A percentile compares a stretch with the other conserved stretches of the same genome.
These are phyloP conservation scores for Halocynthia aurantium DNA, from an alignment of 23 tunicate genomes.

Conservation along the genomic window DNA sequence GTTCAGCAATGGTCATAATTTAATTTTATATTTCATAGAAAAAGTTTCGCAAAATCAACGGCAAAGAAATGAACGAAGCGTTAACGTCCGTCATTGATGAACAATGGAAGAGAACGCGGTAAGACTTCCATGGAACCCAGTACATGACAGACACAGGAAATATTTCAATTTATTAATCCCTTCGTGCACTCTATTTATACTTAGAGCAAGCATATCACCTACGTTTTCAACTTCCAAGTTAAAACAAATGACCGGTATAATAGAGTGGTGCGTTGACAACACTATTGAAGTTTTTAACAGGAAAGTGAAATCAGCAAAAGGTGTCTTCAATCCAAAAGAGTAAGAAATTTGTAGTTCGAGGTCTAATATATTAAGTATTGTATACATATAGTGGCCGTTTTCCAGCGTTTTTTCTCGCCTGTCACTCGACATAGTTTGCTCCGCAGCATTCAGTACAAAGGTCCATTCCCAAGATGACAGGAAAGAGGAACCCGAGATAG, in stretches of 20 bases:
- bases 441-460: conserved; percentile 80
- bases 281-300: conserved; percentile 20
- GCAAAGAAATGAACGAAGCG: conserved; percentile 53
- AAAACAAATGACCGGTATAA: conserved; percentile 60
- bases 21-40: background rate
- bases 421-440: conserved; percentile 63
- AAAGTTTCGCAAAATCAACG: conserved; percentile 22
- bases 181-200: background rate
- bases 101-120: conserved; percentile 82
- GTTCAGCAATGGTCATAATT: background rate
- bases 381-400: background rate
- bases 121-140: background rate
- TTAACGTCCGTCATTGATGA: conserved; percentile 39
- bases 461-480: conserved; percentile 41
- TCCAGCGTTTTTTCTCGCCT: conserved; percentile 41
- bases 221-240: conserved; percentile 67
- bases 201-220: conserved; percentile 41
- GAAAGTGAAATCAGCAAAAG: conserved; percentile 14
- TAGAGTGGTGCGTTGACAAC: conserved; percentile 43
- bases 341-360: conserved; percentile 14
- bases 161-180: too few species aligned
- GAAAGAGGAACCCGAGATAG: conserved; percentile 9
- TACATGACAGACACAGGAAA: background rate
- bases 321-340: conserved; percentile 50
- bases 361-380: background rate